These are phyloP conservation scores for Amblyjoppa proteus DNA, from an alignment of 2,888 invertebrate species.

Conservation along the genomic window DNA sequence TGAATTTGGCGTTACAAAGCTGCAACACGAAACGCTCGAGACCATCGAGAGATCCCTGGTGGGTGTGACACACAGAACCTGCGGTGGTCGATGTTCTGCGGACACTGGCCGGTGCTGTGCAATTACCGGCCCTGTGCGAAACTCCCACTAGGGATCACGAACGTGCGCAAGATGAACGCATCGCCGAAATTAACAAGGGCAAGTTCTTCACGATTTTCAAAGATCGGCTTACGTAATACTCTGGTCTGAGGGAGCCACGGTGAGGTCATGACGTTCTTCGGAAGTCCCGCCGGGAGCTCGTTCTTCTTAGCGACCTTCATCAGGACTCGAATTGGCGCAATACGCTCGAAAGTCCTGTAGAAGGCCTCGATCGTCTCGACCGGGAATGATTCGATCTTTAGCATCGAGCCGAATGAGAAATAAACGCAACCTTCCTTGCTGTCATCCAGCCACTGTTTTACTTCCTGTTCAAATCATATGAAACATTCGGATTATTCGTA, in stretches of 20 bases:
- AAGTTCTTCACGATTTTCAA: neutral
- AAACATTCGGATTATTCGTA: neutral
- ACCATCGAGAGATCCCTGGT: too few relatives aligned
- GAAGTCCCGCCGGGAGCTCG: slow-evolving; percentile 77
- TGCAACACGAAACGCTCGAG: neutral
- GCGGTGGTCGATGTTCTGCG: too few relatives aligned
- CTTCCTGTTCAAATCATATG: slow-evolving; percentile 73
- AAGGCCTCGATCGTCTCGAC: slow-evolving; percentile 70
- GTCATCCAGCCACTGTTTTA: slow-evolving; percentile 79
- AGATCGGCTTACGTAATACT: slow-evolving; percentile 76
- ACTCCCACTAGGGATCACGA: too few relatives aligned
- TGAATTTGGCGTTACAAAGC: neutral
- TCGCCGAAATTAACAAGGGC: neutral
- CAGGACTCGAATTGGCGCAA: slow-evolving; percentile 79
- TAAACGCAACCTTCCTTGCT: slow-evolving; percentile 79
- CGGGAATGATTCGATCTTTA: slow-evolving; percentile 80
- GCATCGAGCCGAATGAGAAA: slow-evolving; percentile 82
- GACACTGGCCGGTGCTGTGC: too few relatives aligned
- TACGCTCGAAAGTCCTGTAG: slow-evolving; percentile 76
- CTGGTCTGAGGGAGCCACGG: slow-evolving; percentile 78
- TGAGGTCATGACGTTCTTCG: slow-evolving; percentile 78
- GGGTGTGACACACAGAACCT: too few relatives aligned
- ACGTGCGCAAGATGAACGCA: too few relatives aligned
- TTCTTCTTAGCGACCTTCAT: slow-evolving; percentile 77
- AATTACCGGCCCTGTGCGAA: too few relatives aligned